These are phyloP conservation scores for Calliphora vomitoria DNA, from an alignment of 2,888 invertebrate genomes.

Conservation along the genomic window DNA sequence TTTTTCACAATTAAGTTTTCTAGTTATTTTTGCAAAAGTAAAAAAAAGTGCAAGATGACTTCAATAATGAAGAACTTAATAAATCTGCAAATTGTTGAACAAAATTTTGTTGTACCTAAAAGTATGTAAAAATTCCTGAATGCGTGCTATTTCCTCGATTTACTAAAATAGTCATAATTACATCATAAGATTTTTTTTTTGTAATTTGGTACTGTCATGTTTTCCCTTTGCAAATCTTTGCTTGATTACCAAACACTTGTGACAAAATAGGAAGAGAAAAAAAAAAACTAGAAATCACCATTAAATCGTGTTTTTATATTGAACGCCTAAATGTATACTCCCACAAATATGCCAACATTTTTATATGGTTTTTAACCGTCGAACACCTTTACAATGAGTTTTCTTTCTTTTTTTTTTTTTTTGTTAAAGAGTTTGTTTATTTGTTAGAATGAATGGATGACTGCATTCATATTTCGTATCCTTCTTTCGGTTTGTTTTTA, in stretches of 20 bases:
- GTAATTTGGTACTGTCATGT: neutral
- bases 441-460: conserved; percentile 42
- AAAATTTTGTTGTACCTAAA: neutral
- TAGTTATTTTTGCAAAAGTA: no score
- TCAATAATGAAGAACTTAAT: neutral
- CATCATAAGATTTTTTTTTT: neutral
- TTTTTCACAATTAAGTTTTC: no score
- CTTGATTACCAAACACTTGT: conserved; percentile 51
- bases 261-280: conserved; percentile 4
- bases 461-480: conserved; percentile 52
- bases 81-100: neutral
- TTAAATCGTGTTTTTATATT: conserved; percentile 22
- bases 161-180: conserved; percentile 38
- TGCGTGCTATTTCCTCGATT: conserved; percentile 16
- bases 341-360: conserved; percentile 23
- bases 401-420: neutral
- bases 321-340: conserved; percentile 41
- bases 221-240: conserved; percentile 22
- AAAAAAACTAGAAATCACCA: neutral
- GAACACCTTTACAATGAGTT: conserved; percentile 24
- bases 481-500: neutral
- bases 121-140: neutral
- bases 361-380: conserved; percentile 19
- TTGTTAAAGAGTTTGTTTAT: conserved; percentile 2
- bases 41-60: no score